phyloP scores from a whole-genome alignment of 2,888 invertebrate genomes.

The Drosophila recens region DNA sequence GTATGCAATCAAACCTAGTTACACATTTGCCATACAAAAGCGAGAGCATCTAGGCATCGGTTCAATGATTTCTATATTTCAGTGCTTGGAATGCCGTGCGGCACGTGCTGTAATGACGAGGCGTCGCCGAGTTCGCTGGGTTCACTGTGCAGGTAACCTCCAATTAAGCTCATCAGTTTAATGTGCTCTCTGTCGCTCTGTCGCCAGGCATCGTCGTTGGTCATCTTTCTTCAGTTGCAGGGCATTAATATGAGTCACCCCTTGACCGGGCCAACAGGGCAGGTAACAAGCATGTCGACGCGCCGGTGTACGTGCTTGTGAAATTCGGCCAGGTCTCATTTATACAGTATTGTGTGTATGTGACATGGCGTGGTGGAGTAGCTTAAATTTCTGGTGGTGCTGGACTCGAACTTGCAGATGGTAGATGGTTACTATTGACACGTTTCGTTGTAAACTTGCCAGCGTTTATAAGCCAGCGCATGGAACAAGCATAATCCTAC shows the following conservation, averaged over 20 bases:
- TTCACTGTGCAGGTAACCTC: slow-evolving; percentile 68
- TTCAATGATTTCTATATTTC: slow-evolving; percentile 3
- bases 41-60: slow-evolving; percentile 13
- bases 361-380: slow-evolving; percentile 42
- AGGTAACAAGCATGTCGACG: slow-evolving; percentile 74
- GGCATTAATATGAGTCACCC: slow-evolving; percentile 76
- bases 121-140: slow-evolving; percentile 31
- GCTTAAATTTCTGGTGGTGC: slow-evolving; percentile 66
- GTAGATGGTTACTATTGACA: slow-evolving; percentile 68
- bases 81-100: not conserved
- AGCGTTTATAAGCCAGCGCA: slow-evolving; percentile 70
- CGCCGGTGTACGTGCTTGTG: slow-evolving; percentile 63
- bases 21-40: not conserved
- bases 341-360: slow-evolving; percentile 10
- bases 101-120: slow-evolving; percentile 57
- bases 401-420: slow-evolving; percentile 43
- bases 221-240: slow-evolving; percentile 27
- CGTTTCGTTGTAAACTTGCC: slow-evolving; percentile 74
- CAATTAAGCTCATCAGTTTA: slow-evolving; percentile 82
- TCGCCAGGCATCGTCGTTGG: slow-evolving; percentile 47
- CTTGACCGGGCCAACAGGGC: slow-evolving; percentile 21
- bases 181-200: slow-evolving; percentile 72
- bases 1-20: no score
- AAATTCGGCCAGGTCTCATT: slow-evolving; percentile 44
- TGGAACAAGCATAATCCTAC: slow-evolving; percentile 75